Conservation (phyloP, 1,140 invertebrate species). For the Pteromalus puparum region DNA sequence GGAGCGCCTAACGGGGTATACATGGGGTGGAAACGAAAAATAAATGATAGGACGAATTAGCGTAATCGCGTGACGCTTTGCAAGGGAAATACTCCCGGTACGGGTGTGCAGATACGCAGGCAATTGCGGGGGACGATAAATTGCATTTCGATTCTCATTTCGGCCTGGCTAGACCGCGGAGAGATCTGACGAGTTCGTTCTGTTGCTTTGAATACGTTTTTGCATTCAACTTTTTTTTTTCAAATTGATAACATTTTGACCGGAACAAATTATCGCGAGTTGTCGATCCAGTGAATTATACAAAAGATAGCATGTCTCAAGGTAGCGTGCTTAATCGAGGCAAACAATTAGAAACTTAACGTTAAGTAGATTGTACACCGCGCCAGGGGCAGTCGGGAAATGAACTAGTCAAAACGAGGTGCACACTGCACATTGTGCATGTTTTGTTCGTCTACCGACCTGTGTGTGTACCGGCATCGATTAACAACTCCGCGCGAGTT, state of each 20-base stretch:
- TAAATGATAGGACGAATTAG: conserved; percentile 75
- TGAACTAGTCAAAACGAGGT: background rate
- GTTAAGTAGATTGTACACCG: too few relatives aligned
- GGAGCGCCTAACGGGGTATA: conserved; percentile 61
- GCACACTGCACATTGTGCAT: background rate
- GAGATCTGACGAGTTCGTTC: background rate
- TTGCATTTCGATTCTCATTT: conserved; percentile 74
- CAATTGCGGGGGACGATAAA: conserved; percentile 67
- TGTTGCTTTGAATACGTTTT: background rate
- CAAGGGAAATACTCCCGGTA: conserved; percentile 65
- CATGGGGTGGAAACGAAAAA: conserved; percentile 51
- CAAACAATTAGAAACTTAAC: background rate
- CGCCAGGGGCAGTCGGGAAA: background rate
- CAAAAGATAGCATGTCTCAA: too few relatives aligned
- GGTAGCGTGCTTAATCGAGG: background rate
- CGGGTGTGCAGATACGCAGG: conserved; percentile 23
- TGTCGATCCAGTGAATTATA: too few relatives aligned
- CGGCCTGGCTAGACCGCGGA: conserved; percentile 63
- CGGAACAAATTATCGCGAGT: too few relatives aligned
- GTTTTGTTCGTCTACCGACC: background rate
- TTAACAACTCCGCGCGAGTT: background rate
- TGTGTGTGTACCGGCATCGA: background rate
- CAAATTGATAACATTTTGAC: too few relatives aligned
- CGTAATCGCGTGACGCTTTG: conserved; percentile 74
- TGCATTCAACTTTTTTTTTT: background rate